These are phyloP conservation scores for Chauna torquata DNA, from an alignment of 2,113 vertebrate genomes.

Conservation along the genomic window DNA sequence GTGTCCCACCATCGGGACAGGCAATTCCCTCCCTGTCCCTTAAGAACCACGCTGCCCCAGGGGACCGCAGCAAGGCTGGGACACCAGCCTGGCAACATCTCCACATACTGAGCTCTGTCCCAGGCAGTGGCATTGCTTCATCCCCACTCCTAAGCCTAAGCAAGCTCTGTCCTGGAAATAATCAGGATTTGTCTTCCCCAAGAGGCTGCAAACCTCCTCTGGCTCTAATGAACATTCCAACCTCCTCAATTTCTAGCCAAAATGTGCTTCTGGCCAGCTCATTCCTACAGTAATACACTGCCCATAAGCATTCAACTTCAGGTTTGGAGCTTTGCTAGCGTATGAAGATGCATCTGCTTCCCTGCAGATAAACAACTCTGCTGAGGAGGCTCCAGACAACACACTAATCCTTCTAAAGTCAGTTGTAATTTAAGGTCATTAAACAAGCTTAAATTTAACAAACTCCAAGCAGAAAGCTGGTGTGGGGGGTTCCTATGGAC, in stretches of 20 bases:
- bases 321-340: slow-evolving; percentile 10
- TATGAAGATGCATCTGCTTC: slow-evolving; percentile 47
- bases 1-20: neutral
- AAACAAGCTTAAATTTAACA: slow-evolving; percentile 41
- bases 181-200: neutral
- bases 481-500: neutral
- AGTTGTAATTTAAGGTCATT: slow-evolving; percentile 40
- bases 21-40: neutral
- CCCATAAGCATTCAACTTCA: neutral
- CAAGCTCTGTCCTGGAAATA: neutral
- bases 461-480: neutral
- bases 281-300: neutral
- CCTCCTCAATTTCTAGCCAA: neutral
- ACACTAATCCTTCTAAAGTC: slow-evolving; percentile 35
- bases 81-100: neutral
- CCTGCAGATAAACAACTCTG: slow-evolving; percentile 32
- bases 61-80: neutral
- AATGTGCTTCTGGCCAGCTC: slow-evolving; percentile 13
- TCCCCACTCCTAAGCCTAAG: neutral
- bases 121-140: neutral
- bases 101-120: neutral
- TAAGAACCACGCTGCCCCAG: rapidly evolving
- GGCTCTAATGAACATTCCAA: neutral
- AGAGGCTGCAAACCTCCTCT: neutral
- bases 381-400: slow-evolving; percentile 23